Evolutionary conservation across 2,113 vertebrate species (phyloP), one percentile per base, ranked within the genome.

Genomic region (Chlamydotis undulata): DNA sequence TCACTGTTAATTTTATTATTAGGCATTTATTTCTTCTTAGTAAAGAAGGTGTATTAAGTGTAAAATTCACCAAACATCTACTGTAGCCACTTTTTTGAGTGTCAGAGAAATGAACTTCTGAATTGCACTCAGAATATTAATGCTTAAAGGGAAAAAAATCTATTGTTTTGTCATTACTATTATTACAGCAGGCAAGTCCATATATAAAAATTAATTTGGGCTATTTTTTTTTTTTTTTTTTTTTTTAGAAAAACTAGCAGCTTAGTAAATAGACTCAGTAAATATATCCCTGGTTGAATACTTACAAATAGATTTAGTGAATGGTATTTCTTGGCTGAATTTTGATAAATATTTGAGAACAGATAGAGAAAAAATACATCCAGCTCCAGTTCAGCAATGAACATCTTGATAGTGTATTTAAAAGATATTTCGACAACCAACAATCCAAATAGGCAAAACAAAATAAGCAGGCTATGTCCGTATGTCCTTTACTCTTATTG

Each of bases 391-490:
- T 70, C 52, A 89, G 25, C 52, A 67, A 19, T 9, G 4, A 2
- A 19, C 21, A 12, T 39, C 43, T 35, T 43, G 25, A 37, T 0
- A 43, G 5, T 4, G 19, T 14, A 28, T 67, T 78, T 55, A 28
- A 53, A 41, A 68, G 17, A 3, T 53, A 29, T 71, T 90, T 47
- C 23, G 25, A n/a, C 9, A 74, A 18, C 26, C 14, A 31, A 28
- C 84, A n/a, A 55, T 45, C 22, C 41, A 87, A 61, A 78, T 0
- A 49, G 12, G n/a, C 26, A 87, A 86, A 49, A 11, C 0, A 0
- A 53, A 84, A 52, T 10, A 57, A 65, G 10, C 41, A 83, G 22
- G 6, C 21, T 43, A 11, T 6, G 7, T 26, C 25, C 25, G 1
- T 23, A 12, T 10, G 6, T 35, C 35, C 47, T 67, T 57, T n/a